Base-by-base conservation (phyloP, 2,888 invertebrate genomes). In the Microctonus hyperodae region DNA sequence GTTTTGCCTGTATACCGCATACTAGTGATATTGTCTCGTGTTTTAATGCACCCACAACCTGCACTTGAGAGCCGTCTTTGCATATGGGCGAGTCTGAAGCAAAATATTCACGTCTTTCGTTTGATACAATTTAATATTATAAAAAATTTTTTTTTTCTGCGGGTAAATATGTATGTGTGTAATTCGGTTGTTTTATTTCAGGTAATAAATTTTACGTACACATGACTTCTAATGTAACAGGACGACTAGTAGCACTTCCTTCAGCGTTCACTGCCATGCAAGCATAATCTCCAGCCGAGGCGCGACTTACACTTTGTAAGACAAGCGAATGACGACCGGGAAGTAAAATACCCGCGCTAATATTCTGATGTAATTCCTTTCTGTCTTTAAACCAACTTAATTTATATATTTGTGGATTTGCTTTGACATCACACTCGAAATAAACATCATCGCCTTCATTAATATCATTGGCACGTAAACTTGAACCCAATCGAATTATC, bases 381-480 rank as follows among this genome's bases (percentile, higher is more conserved):
- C 91, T 92, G 92, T 92, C 91, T 84, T 94, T 94, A 83, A 90
- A 94, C 94, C 94, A 95, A 65, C 91, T 89, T 76, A 94, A 89
- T 80, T 93, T 91, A 85, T 93, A 92, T 13, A 90, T 90, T 79
- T 91, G 91, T 9, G 94, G 94, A 85, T 94, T 95, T 59, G 94
- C 91, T 80, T 90, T 90, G 71, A 94, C 92, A 74, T 91, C 90
- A 85, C 94, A 94, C 83, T 94, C 95, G 84, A 95, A 95, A 83
- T 94, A 94, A 58, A 94, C 94, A 84, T 94, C 94, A 80, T 94
- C 94, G 28, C 94, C 93, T 85, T 95, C 95, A 84, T 94, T 94
- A 81, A 95, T 94, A 83, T 93, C 93, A 75, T 92, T 91, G 6
- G 94, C 92, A 82, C 92, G 93, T 72, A 95, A 86, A 76, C 90